These are phyloP conservation scores for Sminthopsis crassicaudata DNA, from an alignment of 2,113 vertebrate genomes.

Conservation along the genomic window DNA sequence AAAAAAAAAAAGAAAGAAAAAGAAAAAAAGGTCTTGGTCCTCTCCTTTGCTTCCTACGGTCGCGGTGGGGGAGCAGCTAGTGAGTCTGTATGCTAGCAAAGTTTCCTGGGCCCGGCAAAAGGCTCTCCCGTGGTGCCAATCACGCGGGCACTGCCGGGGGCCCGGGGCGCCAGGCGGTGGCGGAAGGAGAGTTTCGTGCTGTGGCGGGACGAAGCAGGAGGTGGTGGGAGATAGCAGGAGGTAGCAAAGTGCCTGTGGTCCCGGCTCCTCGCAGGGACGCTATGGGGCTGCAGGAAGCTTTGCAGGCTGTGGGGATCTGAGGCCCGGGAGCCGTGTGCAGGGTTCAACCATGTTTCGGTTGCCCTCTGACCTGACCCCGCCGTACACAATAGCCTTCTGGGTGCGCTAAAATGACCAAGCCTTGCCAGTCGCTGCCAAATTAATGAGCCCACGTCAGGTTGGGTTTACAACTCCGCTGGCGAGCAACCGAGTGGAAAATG, in stretches of 20 bases:
- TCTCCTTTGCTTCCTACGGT: neutral
- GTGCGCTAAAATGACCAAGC: slow-evolving; percentile 86
- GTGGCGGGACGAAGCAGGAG: neutral
- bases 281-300: neutral
- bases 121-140: slow-evolving; percentile 25
- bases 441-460: slow-evolving; percentile 92
- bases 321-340: slow-evolving; percentile 76
- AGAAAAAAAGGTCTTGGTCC: neutral
- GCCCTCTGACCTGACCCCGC: slow-evolving; percentile 89
- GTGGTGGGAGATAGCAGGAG: neutral
- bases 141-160: neutral
- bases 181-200: neutral
- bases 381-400: slow-evolving; percentile 89
- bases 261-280: neutral
- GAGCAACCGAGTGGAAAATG: slow-evolving; percentile 91
- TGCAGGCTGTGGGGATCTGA: slow-evolving; percentile 6
- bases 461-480: slow-evolving; percentile 88
- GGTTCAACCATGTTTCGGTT: slow-evolving; percentile 84
- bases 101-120: neutral
- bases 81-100: neutral
- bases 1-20: neutral
- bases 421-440: slow-evolving; percentile 90
- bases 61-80: neutral
- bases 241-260: neutral
- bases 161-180: neutral